Evolutionary conservation across 2,113 vertebrate species (phyloP).

Genomic region (Scomber japonicus): DNA sequence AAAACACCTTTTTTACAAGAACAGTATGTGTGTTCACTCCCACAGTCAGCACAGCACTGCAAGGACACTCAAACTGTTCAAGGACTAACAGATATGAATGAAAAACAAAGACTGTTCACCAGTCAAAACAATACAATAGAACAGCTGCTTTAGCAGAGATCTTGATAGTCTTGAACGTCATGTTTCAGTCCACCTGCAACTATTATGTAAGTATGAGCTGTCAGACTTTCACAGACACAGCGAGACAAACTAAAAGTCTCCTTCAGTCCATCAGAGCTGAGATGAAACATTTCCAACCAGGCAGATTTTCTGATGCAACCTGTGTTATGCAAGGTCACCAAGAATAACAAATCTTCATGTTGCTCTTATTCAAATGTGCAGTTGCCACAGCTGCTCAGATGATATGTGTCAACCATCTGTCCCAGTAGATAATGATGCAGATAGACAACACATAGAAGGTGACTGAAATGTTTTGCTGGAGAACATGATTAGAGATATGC

Average conservation of each 20-base stretch:
- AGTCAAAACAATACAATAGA: neutral
- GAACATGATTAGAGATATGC: slow-evolving; percentile 6
- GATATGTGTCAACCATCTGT: slow-evolving; percentile 4
- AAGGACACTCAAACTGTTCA: slow-evolving; percentile 3
- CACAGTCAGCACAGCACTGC: neutral
- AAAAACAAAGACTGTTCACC: slow-evolving; percentile 6
- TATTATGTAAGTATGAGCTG: neutral
- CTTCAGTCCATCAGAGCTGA: neutral
- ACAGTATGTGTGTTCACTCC: neutral
- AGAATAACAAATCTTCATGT: slow-evolving; percentile 6
- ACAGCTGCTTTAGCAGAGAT: neutral
- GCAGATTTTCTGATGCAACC: neutral
- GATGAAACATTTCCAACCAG: neutral
- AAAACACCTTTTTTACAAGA: neutral
- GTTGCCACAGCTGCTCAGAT: slow-evolving; percentile 1
- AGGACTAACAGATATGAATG: slow-evolving; percentile 22
- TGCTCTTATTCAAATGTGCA: neutral
- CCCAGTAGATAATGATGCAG: slow-evolving; percentile 20
- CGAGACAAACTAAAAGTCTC: neutral
- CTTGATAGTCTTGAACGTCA: neutral
- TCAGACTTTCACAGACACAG: neutral
- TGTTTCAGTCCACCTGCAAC: slow-evolving; percentile 23
- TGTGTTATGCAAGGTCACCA: neutral
- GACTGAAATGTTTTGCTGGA: neutral
- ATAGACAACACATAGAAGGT: slow-evolving; percentile 17